Evolutionary conservation across 2,113 vertebrate genomes (phyloP), one percentile per base, ranked within the genome.

Genomic region (Caranx melampygus): DNA sequence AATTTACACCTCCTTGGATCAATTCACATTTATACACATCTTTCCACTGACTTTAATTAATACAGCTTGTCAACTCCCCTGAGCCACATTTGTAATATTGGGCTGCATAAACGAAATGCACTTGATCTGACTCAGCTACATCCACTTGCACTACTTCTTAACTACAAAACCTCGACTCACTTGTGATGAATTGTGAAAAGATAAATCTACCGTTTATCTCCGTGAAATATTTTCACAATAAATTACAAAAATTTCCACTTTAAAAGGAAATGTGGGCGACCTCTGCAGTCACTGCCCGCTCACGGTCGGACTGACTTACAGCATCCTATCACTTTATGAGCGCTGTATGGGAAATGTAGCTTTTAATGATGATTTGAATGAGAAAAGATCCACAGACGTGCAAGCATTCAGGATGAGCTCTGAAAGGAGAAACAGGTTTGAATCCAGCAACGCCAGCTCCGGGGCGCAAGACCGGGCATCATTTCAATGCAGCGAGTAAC

Each of bases 371-470:
- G 82, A 74, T 40, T 68, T 79, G 37, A 65, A 82, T 88, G 82
- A 76, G 44, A 33, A 67, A 42, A 49, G 37, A 63, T 73, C 33
- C 26, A 78, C 81, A 83, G 69, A 63, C 52, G n/a, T 26, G 70
- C 91, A 91, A 91, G 91, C 91, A 80, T 66, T 86, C 60, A 71
- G 47, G 55, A 75, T 84, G 81, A 83, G 31, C 68, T 44, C 59
- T 59, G 74, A 75, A 67, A 68, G 58, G 37, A 80, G 47, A 78
- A 80, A 86, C 35, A 1, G 34, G 20, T 61, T 73, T 55, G 35
- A 16, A 67, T 78, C 84, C 20, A 26, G 54, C 71, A 68, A 78
- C 67, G 54, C 12, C 45, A n/a, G 2, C 20, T 68, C 55, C 8
- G 33, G 60, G 18, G 72, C 6, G 58, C 3, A 20, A 63, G 45